phyloP scores from a whole-genome alignment of 92 coral and sea anemone species.

The Anthopleura xanthogrammica region DNA sequence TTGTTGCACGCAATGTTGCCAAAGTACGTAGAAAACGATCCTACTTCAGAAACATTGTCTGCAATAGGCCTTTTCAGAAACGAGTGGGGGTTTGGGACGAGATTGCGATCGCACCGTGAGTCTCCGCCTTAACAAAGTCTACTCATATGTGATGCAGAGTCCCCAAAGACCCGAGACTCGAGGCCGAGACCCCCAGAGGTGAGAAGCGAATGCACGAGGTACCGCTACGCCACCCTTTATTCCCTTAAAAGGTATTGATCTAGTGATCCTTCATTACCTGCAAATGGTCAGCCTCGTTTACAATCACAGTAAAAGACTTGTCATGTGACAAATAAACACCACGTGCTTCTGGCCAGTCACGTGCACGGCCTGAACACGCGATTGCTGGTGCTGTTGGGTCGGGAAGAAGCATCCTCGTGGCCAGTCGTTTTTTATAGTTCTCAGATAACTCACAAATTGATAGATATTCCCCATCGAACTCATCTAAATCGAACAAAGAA shows the following conservation, averaged over 20 bases:
- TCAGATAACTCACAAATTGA: slow-evolving; percentile 52
- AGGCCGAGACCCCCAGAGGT: not conserved
- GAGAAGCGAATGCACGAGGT: not conserved
- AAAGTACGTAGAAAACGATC: too few species aligned
- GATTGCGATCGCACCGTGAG: too few species aligned
- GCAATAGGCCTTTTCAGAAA: too few species aligned
- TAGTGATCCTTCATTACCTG: slow-evolving; percentile 7
- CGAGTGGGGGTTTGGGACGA: too few species aligned
- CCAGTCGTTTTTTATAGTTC: slow-evolving; percentile 33
- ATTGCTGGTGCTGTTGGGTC: slow-evolving; percentile 53
- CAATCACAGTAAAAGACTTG: slow-evolving; percentile 70
- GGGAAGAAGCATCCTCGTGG: slow-evolving; percentile 43
- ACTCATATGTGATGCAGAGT: too few species aligned
- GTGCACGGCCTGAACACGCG: slow-evolving; percentile 72
- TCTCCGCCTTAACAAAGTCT: too few species aligned
- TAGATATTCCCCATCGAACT: slow-evolving; percentile 67
- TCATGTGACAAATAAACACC: slow-evolving; percentile 60
- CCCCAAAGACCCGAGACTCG: too few species aligned
- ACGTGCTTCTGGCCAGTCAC: slow-evolving; percentile 89
- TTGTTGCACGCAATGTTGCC: too few species aligned
- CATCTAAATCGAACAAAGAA: slow-evolving; percentile 38
- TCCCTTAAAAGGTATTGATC: too few species aligned
- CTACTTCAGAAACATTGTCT: too few species aligned
- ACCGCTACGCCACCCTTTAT: too few species aligned
- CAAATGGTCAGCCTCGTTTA: slow-evolving; percentile 72